Percentiles rank a stretch among this genome's conserved stretches.
Evolutionary conservation across 2,888 invertebrate species (phyloP).

Genomic region (Tinea semifulvella): DNA sequence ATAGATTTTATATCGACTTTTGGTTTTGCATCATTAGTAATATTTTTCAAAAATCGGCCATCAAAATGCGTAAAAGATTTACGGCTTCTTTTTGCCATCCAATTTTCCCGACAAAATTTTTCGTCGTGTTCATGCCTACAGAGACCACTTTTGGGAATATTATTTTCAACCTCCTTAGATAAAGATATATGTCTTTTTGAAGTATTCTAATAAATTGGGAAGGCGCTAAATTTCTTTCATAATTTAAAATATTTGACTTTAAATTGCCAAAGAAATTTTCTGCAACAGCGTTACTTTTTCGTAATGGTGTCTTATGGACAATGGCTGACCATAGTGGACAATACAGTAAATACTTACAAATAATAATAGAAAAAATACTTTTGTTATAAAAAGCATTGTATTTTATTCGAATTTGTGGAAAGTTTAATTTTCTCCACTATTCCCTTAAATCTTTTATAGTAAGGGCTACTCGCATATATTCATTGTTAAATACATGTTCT

Average conservation of each 20-base stretch:
- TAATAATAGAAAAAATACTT: neutral
- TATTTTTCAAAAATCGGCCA: neutral
- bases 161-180: neutral
- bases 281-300: neutral
- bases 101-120: neutral
- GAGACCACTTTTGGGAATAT: neutral
- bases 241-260: neutral
- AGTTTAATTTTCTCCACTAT: neutral
- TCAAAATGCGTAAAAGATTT: neutral
- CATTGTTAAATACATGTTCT: no score
- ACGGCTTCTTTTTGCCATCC: neutral
- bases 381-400: neutral
- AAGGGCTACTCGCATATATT: neutral
- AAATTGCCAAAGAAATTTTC: neutral
- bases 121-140: neutral
- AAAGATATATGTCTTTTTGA: neutral
- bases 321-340: neutral
- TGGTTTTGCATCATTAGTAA: no score
- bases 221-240: neutral
- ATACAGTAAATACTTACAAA: neutral
- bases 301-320: neutral
- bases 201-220: neutral
- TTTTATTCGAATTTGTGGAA: neutral
- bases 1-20: neutral
- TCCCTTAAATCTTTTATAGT: neutral